Conservation (phyloP, 2,797 vertebrate species). For the Saxicola maurus region DNA sequence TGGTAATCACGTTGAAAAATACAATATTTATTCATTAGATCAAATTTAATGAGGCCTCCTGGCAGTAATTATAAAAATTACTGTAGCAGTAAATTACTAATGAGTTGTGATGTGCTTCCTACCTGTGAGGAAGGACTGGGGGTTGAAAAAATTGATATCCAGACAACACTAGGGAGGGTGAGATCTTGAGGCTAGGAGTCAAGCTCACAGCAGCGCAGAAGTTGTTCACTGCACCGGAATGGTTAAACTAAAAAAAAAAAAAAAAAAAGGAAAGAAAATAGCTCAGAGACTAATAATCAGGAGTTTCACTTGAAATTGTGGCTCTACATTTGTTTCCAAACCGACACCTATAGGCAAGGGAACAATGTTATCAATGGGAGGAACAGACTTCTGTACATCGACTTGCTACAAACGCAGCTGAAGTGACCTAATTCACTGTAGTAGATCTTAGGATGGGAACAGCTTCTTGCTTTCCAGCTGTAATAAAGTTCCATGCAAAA, state of each 20-base stretch:
- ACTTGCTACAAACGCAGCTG: background rate
- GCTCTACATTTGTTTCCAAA: background rate
- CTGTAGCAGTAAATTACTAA: constrained; percentile 99
- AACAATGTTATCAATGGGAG: constrained; percentile 10
- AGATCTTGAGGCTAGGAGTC: constrained; percentile 76
- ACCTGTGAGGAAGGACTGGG: constrained; percentile 94
- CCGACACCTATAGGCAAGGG: background rate
- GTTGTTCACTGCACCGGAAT: constrained; percentile 75
- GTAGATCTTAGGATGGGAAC: background rate
- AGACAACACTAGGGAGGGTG: constrained; percentile 84
- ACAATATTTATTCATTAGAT: constrained; percentile 99
- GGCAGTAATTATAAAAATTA: constrained; percentile 99
- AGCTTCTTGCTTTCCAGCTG: background rate
- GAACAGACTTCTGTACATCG: background rate
- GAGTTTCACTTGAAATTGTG: constrained; percentile 14
- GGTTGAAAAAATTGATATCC: constrained; percentile 89
- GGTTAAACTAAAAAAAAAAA: background rate
- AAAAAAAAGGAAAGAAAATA: background rate
- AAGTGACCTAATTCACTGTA: constrained; percentile 28
- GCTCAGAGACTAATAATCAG: background rate
- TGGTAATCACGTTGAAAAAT: constrained; percentile 99
- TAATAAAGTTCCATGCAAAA: constrained; percentile 31
- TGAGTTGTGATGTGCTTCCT: constrained; percentile 90
- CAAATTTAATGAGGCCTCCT: constrained; percentile 99
- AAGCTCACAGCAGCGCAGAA: constrained; percentile 76